Evolutionary conservation across 2,113 vertebrate species (phyloP).

Genomic region (Ptyas mucosa): DNA sequence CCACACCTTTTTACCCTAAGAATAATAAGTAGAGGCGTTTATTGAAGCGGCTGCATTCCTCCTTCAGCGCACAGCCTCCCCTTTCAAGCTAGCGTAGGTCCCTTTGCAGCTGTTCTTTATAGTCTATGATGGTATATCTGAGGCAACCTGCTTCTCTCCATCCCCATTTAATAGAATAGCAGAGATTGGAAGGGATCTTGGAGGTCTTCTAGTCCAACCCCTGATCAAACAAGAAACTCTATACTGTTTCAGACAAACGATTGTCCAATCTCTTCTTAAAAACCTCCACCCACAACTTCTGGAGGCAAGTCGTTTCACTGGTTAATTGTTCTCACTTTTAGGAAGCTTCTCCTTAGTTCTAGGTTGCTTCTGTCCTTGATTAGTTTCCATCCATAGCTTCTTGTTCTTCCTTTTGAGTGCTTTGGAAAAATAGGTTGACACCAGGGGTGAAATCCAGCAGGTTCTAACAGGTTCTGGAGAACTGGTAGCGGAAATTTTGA

Average conservation of each 20-base stretch:
- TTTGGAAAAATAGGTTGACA: background rate
- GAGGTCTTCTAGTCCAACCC: background rate
- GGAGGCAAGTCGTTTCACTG: no score
- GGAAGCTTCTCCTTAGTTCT: background rate
- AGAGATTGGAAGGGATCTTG: background rate
- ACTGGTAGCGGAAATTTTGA: no score
- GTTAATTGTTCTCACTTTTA: background rate
- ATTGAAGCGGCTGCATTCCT: background rate
- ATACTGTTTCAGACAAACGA: background rate
- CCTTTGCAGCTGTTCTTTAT: background rate
- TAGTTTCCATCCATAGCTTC: background rate
- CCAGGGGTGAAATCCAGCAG: no score
- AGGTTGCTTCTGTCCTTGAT: background rate
- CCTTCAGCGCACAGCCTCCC: background rate
- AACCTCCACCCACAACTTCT: background rate
- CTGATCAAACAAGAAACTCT: background rate
- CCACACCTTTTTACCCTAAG: background rate
- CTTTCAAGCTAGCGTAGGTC: background rate
- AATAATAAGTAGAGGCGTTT: background rate
- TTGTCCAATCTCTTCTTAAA: background rate
- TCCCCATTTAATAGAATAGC: background rate
- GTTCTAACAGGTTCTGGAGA: no score
- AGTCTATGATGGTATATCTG: background rate
- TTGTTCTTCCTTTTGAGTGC: background rate
- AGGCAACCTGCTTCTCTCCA: background rate